A percentile compares a stretch with the other conserved stretches of the same genome.
These are phyloP conservation scores for Channa striata DNA, from an alignment of 2,797 vertebrate genomes.

Conservation along the genomic window DNA sequence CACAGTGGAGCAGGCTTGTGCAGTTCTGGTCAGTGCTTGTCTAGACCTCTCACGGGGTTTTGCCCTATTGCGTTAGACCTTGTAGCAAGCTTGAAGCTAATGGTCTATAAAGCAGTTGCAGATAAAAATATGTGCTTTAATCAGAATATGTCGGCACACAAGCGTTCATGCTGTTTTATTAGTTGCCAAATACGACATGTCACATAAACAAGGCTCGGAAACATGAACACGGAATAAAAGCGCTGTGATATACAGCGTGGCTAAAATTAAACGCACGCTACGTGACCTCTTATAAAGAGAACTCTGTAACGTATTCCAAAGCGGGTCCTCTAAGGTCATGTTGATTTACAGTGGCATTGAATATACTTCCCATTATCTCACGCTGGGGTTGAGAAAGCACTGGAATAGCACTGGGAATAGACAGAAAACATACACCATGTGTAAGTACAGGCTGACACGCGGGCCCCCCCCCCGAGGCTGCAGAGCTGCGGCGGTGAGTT, in stretches of 20 bases:
- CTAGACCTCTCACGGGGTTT: neutral
- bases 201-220: neutral
- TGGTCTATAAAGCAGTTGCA: constrained; percentile 18
- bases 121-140: constrained; percentile 24
- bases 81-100: constrained; percentile 2
- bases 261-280: constrained; percentile 14
- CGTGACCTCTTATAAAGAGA: constrained; percentile 24
- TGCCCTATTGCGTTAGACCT: neutral
- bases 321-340: constrained; percentile 13
- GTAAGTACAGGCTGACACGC: constrained; percentile 50
- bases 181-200: neutral
- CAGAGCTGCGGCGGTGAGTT: constrained; percentile 41
- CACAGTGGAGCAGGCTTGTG: neutral
- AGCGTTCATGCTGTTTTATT: constrained; percentile 21
- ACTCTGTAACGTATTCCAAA: constrained; percentile 13
- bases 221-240: neutral
- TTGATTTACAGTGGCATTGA: constrained; percentile 40
- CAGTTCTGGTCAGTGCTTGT: constrained; percentile 1
- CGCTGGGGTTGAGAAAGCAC: constrained; percentile 15
- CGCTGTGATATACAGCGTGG: constrained; percentile 15
- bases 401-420: constrained; percentile 27
- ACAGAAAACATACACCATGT: constrained; percentile 43
- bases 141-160: neutral
- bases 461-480: constrained; percentile 33
- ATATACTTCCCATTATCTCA: constrained; percentile 22